Percentiles rank a stretch among this genome's conserved stretches.
These are phyloP conservation scores for Condylura cristata DNA, from an alignment of 2,113 vertebrate species.

Conservation along the genomic window DNA sequence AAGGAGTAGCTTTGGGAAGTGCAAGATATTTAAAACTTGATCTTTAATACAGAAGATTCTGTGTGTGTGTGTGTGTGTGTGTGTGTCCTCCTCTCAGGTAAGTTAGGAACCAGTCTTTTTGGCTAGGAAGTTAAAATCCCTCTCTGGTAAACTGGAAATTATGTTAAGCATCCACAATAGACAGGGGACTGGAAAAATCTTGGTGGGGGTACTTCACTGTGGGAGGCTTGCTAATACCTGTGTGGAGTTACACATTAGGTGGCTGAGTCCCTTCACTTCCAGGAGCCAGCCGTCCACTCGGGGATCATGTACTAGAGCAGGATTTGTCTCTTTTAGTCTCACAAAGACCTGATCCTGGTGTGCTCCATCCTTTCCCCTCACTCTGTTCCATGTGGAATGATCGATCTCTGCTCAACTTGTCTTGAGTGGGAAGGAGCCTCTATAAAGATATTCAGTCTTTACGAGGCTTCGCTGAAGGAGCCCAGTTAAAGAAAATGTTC, in stretches of 20 bases:
- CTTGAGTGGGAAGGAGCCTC: not conserved
- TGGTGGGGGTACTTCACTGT: not conserved
- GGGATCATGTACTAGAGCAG: too few relatives aligned
- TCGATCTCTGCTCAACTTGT: not conserved
- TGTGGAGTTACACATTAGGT: not conserved
- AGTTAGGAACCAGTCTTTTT: not conserved
- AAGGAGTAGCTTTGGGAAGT: not conserved
- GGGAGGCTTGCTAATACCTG: too few relatives aligned
- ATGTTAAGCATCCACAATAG: accelerated
- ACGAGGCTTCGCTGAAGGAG: not conserved
- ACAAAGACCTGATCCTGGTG: not conserved
- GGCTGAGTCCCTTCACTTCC: too few relatives aligned
- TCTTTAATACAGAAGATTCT: not conserved
- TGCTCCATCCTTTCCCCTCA: not conserved
- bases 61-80: not conserved
- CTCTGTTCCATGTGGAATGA: accelerated
- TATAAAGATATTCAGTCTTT: not conserved
- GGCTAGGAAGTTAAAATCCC: not conserved
- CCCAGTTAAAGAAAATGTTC: not conserved
- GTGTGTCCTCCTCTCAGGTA: not conserved
- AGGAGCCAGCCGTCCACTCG: not conserved
- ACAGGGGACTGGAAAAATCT: not conserved
- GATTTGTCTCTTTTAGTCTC: not conserved
- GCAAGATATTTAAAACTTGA: not conserved
- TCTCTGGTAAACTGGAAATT: not conserved